Conservation (phyloP, 2,113 vertebrate genomes). For the Myiozetetes cayanensis region DNA sequence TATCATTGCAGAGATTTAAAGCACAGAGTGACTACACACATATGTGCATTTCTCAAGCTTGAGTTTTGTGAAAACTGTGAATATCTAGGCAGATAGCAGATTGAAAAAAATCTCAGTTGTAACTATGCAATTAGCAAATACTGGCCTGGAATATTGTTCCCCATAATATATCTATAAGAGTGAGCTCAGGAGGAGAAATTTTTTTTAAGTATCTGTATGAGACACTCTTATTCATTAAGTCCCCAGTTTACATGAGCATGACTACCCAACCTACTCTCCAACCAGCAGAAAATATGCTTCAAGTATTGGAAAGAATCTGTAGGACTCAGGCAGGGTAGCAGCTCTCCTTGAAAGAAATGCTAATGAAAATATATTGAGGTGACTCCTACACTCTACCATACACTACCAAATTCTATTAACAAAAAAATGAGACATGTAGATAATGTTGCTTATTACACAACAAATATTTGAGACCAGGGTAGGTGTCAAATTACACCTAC, state of each 20-base stretch:
- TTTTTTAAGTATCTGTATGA: background rate
- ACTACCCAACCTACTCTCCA: background rate
- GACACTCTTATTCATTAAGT: background rate
- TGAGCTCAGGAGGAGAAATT: background rate
- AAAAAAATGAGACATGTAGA: background rate
- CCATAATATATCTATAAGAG: background rate
- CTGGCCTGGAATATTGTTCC: background rate
- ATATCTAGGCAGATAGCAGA: background rate
- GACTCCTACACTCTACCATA: background rate
- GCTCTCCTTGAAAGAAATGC: background rate
- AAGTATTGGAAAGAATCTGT: background rate
- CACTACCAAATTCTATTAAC: background rate
- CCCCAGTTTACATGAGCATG: background rate
- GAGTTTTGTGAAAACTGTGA: background rate
- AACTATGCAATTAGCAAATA: background rate
- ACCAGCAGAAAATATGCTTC: background rate
- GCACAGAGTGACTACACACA: background rate
- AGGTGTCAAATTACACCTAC: background rate
- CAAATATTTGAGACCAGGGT: background rate
- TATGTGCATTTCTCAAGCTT: background rate
- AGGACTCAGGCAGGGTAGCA: background rate
- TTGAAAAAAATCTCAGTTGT: background rate
- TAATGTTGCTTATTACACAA: background rate
- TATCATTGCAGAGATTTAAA: background rate
- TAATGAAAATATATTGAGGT: background rate